A percentile compares a stretch with the other conserved stretches of the same genome.
These are phyloP conservation scores for Sialis fuliginosa DNA, from an alignment of 2,888 invertebrate genomes.

Conservation along the genomic window DNA sequence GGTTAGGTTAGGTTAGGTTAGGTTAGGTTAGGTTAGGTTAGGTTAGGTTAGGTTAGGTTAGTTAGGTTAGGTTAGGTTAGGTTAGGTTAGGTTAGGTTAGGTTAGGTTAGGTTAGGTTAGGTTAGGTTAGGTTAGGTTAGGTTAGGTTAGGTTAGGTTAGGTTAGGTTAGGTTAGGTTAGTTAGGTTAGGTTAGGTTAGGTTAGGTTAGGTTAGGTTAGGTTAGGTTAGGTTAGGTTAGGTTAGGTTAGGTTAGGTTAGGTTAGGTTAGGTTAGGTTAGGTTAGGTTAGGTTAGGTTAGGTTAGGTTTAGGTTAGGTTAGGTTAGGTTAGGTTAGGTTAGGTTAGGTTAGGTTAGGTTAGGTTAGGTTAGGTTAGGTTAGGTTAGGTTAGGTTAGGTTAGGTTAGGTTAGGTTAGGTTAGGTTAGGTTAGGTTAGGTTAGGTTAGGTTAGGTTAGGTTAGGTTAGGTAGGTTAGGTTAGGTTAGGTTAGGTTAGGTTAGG, in stretches of 20 bases:
- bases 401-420: constrained; percentile 10
- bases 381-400: constrained; percentile 11
- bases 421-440: constrained; percentile 10
- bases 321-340: constrained; percentile 13
- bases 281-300: constrained; percentile 13
- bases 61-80: no score
- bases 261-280: constrained; percentile 4
- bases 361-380: constrained; percentile 10
- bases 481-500: constrained; percentile 10
- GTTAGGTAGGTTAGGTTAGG: constrained; percentile 4
- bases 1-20: constrained; percentile 9
- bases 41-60: constrained; percentile 8
- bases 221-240: constrained; percentile 13
- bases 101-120: no score
- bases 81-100: no score
- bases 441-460: constrained; percentile 7
- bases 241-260: constrained; percentile 12
- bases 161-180: neutral
- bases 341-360: constrained; percentile 12
- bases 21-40: constrained; percentile 9
- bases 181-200: constrained; percentile 12
- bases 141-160: no score
- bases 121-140: no score
- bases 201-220: constrained; percentile 13
- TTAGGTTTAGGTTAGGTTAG: constrained; percentile 11